Conservation (phyloP, 2,113 vertebrate genomes). For the Fulmarus glacialis region DNA sequence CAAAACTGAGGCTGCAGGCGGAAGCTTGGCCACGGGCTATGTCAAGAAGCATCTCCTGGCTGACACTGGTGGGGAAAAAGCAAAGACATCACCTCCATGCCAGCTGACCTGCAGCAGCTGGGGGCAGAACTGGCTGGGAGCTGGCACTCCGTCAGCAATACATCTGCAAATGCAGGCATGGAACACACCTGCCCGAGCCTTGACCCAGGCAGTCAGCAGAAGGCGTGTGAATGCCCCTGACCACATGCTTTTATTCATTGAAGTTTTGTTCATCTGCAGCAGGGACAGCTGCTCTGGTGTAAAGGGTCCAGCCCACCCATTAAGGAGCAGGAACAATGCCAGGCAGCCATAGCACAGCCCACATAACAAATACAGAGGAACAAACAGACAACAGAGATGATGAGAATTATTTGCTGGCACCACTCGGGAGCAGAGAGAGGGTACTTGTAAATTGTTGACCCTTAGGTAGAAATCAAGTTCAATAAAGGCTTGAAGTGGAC, state of each 20-base stretch:
- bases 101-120: not conserved
- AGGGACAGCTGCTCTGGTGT: not conserved
- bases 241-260: not conserved
- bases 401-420: not conserved
- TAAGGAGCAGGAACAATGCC: not conserved
- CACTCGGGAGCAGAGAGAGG: not conserved
- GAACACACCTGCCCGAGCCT: not conserved
- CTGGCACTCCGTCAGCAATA: not conserved
- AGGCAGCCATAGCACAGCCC: not conserved
- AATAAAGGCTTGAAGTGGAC: fast-evolving
- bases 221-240: fast-evolving
- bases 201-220: fast-evolving
- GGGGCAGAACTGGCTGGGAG: not conserved
- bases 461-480: not conserved
- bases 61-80: not conserved
- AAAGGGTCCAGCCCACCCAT: not conserved
- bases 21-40: not conserved
- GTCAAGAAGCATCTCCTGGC: not conserved
- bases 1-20: slow-evolving; percentile 39
- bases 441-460: not conserved
- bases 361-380: not conserved
- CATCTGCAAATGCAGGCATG: fast-evolving
- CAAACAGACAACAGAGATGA: too few relatives aligned
- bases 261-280: not conserved
- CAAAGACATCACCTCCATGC: not conserved